Base-by-base conservation (phyloP, 2,113 vertebrate species). In the Tor tambroides region DNA sequence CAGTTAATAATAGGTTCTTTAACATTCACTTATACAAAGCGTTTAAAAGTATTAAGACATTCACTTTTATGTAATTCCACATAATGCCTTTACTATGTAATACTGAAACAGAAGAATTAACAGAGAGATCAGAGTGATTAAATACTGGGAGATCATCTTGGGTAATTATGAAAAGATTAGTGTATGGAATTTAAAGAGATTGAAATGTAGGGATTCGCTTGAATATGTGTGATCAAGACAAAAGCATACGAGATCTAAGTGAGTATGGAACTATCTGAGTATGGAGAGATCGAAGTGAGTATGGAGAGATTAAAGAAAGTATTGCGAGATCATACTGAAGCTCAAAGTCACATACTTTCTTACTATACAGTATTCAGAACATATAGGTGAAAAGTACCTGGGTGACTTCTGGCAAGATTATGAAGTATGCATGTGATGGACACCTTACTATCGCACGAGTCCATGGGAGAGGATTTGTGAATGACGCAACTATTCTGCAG, bases 121-220 rank as follows among this genome's bases (percentile, higher is more conserved):
- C 63, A 54, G 28, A 35, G 30, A 59, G 51, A 80, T 80, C 43
- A 83, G 28, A 54, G n/a, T 54, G 81, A 83, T 72, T 54, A 83
- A 71, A 83, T 72, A 35, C 15, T 14, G 59, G 26, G 41, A 83
- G 38, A 83, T 69, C 61, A 69, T 49, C 41, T 83, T 51, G 46
- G 26, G 61, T 83, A 83, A 83, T 83, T 83, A 54, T 83, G 28
- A 32, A 54, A 54, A 83, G 43, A 83, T 72, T 49, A 83, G 46
- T 54, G 65, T 54, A 23, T 23, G 65, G 19, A 83, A 56, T 83
- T 71, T 46, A 6, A 19, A 72, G 28, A 56, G 28, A 83, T 2
- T 72, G 10, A 83, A 65, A 46, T 49, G 23, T 46, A 11, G 38
- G 61, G 26, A 46, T 46, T 6, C 6, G 0, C 2, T 51, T 51